Evolutionary conservation across 2,113 vertebrate species (phyloP).

Genomic region (Helogale parvula): DNA sequence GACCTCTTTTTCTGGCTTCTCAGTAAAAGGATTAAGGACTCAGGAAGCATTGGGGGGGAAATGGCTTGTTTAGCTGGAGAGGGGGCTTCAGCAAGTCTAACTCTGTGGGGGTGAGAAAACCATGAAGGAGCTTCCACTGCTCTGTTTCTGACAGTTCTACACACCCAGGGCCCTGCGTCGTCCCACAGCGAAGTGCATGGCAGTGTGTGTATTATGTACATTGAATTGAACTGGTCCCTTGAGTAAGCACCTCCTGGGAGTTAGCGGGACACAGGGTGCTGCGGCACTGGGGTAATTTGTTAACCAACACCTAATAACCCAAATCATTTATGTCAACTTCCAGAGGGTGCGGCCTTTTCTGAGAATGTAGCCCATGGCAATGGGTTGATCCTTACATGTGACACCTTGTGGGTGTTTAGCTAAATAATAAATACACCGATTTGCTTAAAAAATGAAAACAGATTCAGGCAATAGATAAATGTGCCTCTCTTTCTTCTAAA

Average conservation of each 20-base stretch:
- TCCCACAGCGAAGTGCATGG: not conserved
- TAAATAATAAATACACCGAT: conserved; percentile 55
- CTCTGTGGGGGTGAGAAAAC: not conserved
- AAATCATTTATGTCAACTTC: not conserved
- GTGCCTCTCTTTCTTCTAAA: conserved; percentile 44
- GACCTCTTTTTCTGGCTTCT: conserved; percentile 75
- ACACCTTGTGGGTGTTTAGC: not conserved
- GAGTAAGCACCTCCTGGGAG: not conserved
- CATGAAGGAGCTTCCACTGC: not conserved
- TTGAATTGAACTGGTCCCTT: not conserved
- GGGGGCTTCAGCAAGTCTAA: not conserved
- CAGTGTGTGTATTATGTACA: not conserved
- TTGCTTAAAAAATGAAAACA: conserved; percentile 39
- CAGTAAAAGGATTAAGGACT: conserved; percentile 67
- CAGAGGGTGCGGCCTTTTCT: conserved; percentile 6
- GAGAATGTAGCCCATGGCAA: not conserved
- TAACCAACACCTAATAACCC: not conserved
- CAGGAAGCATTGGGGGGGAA: not conserved
- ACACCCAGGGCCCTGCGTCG: not conserved
- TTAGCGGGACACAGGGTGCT: not conserved
- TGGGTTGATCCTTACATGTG: not conserved
- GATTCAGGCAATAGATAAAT: conserved; percentile 36
- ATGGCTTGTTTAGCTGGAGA: conserved; percentile 8
- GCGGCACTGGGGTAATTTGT: not conserved
- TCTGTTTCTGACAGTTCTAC: not conserved